Evolutionary conservation across 2,888 invertebrate species (phyloP).

Genomic region (Copidosoma aretas): DNA sequence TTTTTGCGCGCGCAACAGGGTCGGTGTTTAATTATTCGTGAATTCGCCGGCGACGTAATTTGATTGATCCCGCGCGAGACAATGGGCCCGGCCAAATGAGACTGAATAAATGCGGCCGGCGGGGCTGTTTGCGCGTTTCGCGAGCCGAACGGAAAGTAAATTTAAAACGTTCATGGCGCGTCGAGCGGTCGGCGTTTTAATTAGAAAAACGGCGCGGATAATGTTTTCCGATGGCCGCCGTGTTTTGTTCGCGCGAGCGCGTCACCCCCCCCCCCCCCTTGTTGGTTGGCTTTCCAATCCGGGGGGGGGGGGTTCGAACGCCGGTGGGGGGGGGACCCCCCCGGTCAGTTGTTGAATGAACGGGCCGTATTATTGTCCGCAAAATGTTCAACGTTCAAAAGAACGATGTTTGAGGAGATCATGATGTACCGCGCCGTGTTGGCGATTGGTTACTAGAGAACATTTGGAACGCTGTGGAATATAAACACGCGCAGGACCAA

Average conservation of each 20-base stretch:
- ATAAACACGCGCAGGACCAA: too few relatives aligned
- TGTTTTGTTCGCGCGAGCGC: too few relatives aligned
- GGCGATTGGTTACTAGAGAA: too few relatives aligned
- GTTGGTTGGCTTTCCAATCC: neutral
- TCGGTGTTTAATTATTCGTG: neutral
- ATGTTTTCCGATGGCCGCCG: slow-evolving; percentile 10
- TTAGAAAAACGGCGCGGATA: slow-evolving; percentile 25
- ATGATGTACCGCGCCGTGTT: too few relatives aligned
- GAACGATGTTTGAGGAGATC: too few relatives aligned
- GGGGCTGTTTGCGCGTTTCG: neutral
- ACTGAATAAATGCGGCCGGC: neutral
- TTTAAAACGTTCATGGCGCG: slow-evolving; percentile 12
- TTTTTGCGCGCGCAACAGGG: neutral
- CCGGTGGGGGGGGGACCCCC: too few relatives aligned
- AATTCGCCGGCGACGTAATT: neutral
- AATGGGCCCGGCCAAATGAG: neutral
- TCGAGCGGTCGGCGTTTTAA: slow-evolving; percentile 18
- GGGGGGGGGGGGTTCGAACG: neutral
- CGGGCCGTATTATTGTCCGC: neutral
- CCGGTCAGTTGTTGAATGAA: too few relatives aligned
- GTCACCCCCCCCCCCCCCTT: too few relatives aligned
- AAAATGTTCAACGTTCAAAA: too few relatives aligned
- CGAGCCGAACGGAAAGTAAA: neutral
- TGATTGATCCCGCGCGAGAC: neutral
- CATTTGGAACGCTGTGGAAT: too few relatives aligned